Conservation (phyloP, 2,797 vertebrate genomes). For the Adrianichthys oophorus region DNA sequence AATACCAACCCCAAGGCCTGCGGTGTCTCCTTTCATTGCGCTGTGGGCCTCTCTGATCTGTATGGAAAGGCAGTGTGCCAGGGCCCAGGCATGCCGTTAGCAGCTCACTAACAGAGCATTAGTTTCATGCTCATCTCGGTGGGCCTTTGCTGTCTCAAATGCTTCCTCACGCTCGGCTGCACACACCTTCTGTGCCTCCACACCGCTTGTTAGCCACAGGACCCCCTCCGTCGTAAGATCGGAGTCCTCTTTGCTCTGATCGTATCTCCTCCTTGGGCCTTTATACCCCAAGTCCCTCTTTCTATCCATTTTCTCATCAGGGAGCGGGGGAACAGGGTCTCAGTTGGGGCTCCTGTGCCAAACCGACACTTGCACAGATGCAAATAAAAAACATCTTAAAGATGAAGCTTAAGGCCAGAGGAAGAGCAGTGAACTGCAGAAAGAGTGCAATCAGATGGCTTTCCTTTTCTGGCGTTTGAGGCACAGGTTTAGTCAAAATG, state of each 20-base stretch:
- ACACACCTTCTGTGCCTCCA: constrained; percentile 76
- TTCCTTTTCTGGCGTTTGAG: constrained; percentile 70
- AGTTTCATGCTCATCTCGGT: constrained; percentile 69
- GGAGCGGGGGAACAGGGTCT: constrained; percentile 25
- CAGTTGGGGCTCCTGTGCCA: constrained; percentile 26
- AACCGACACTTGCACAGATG: constrained; percentile 24
- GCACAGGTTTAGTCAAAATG: constrained; percentile 76
- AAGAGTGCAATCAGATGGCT: constrained; percentile 63
- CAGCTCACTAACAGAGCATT: constrained; percentile 74
- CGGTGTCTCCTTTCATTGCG: constrained; percentile 71
- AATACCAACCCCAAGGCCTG: constrained; percentile 68
- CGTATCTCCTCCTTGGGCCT: constrained; percentile 37
- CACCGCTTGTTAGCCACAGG: constrained; percentile 62
- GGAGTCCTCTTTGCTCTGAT: constrained; percentile 21
- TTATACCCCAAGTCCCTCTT: constrained; percentile 4
- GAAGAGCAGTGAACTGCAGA: constrained; percentile 16
- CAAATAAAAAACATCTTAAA: constrained; percentile 13
- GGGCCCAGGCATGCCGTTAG: constrained; percentile 73
- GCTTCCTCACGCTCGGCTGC: constrained; percentile 72
- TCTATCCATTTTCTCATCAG: constrained; percentile 14
- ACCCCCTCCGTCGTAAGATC: constrained; percentile 53
- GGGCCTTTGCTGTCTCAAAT: constrained; percentile 71
- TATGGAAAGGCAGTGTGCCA: constrained; percentile 64
- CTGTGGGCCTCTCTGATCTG: constrained; percentile 65
- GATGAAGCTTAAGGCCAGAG: constrained; percentile 19